A percentile compares a stretch with the other conserved stretches of the same genome.
phyloP scores from a whole-genome alignment of 1,140 invertebrate genomes.

The Anoplolepis gracilipes region DNA sequence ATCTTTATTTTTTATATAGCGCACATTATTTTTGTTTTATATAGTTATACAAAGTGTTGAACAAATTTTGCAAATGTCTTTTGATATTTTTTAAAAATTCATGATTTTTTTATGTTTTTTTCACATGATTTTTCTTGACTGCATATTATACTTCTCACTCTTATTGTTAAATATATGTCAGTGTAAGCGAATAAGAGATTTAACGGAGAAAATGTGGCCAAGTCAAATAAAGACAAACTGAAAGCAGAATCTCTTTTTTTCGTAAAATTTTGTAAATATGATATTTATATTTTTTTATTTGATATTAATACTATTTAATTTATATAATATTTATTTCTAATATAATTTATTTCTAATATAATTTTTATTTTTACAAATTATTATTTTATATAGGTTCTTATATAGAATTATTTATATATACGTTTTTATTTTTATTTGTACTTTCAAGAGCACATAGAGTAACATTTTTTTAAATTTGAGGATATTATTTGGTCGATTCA shows the following conservation, averaged over 20 bases:
- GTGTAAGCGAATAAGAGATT: constrained; percentile 37
- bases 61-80: background rate
- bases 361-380: background rate
- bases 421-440: background rate
- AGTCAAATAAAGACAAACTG: constrained; percentile 5
- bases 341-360: background rate
- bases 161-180: constrained; percentile 49
- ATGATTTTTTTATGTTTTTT: background rate
- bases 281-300: background rate
- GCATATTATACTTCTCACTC: constrained; percentile 37
- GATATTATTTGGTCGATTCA: background rate
- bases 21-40: background rate
- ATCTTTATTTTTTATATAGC: too few species aligned
- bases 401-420: background rate
- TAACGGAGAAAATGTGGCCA: constrained; percentile 52
- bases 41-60: background rate
- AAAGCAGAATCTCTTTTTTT: background rate
- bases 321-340: background rate
- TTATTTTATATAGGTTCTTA: background rate
- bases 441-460: background rate
- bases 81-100: background rate
- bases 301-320: background rate
- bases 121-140: background rate
- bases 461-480: background rate
- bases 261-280: constrained; percentile 1